Evolutionary conservation across 2,797 vertebrate genomes (phyloP), one percentile per base, ranked within the genome.

Genomic region (Phylloscopus collybita): DNA sequence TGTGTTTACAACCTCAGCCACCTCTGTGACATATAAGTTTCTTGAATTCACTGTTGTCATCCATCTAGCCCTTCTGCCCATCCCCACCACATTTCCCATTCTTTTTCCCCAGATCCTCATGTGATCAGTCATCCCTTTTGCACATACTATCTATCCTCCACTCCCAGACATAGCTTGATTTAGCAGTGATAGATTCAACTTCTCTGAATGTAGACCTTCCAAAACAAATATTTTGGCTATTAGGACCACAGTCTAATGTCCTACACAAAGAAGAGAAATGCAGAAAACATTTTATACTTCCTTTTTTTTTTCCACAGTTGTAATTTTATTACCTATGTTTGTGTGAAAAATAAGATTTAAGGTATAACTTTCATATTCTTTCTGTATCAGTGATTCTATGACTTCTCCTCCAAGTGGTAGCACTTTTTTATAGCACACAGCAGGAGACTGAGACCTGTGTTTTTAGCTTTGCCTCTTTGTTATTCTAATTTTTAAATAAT

Each of bases 401-500:
- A 44, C 51, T 90, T 80, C 50, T 94, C 38, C 57, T 94, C 78
- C 75, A 87, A 91, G 75, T 50, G 34, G 57, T 73, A 76, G 30
- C 5, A 83, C 32, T 66, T 85, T 78, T 76, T 92, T 17, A 93
- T 38, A 83, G 65, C n/a, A 12, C 57, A 80, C 5, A 0, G 34
- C 45, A 92, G 69, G 57, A 36, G 11, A 10, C 6, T 91, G 29
- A 80, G 65, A 80, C 23, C 29, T 62, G 19, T 57, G 56, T 3
- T 86, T 88, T 83, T 34, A 72, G 5, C 26, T 83, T 80, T 75
- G 17, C 21, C 62, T 70, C n/a, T 81, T 75, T 92, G 61, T 42
- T 83, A 18, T 42, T 80, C 15, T 53, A 8, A 50, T 57, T 67
- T 89, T 79, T 11, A 0, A 72, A 36, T 72, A 0, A 66, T 69